Evolutionary conservation across 2,888 invertebrate genomes (phyloP), one percentile per base, ranked within the genome.

Genomic region (Boloria selene): DNA sequence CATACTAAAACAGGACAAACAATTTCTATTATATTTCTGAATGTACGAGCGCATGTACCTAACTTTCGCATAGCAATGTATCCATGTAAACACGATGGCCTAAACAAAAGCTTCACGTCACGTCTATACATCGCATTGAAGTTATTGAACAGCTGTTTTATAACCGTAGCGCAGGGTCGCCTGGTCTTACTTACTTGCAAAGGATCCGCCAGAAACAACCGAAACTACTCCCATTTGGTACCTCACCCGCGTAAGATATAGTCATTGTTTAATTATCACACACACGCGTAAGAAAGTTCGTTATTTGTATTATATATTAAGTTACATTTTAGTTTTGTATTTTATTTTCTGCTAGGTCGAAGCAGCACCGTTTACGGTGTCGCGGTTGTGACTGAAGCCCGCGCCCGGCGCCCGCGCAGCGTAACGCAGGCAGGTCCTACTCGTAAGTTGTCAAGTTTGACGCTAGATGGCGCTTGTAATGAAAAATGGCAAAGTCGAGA

Each of bases 201-300:
- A 97, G 94, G 86, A 97, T 97, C 93, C 96, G 95, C 97, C 97
- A 97, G 93, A 97, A 97, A 90, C 97, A 97, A 84, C 97, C 97
- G 84, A 97, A 97, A 91, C 96, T 96, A 93, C 97, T 97, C 84
- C 97, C 97, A 88, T 97, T 97, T 75, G 97, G 97, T 81, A 97
- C 97, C 90, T 97, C 96, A 81, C 96, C 96, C 79, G 97, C 96
- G 92, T 97, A 97, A 67, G 97, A 96, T 83, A 97, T 95, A 82
- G 97, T 97, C 97, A 97, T 97, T 82, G 82, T 59, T 47, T 6
- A 4, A n/a, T n/a, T 6, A 14, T n/a, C 47, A 22, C 13, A 14
- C 59, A 59, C 59, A 13, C 47, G 17, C 59, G 31, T 38, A 38
- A 38, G 31, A 38, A 58, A 49, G 6, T 49, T 58, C 16, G 13